A percentile compares a stretch with the other conserved stretches of the same genome.
Conservation (phyloP, 2,888 invertebrate genomes). For the Therioaphis trifolii region DNA sequence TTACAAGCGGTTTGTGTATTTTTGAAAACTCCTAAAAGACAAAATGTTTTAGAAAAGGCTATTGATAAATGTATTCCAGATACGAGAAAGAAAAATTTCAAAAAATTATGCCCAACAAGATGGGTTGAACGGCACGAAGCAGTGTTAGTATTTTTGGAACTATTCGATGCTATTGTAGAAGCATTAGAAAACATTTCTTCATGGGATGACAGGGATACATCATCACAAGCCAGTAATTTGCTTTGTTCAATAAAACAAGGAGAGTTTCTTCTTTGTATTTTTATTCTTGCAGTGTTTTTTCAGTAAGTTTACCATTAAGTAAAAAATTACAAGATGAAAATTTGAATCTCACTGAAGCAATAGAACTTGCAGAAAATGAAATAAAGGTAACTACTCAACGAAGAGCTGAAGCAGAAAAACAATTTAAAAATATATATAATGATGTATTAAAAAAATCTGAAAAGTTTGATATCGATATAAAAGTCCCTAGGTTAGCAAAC, state of each 20-base stretch:
- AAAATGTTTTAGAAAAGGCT: too few species aligned
- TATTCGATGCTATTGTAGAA: slow-evolving; percentile 11
- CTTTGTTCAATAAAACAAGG: slow-evolving; percentile 26
- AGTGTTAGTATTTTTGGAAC: slow-evolving; percentile 21
- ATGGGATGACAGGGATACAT: slow-evolving; percentile 31
- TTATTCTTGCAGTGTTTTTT: slow-evolving; percentile 17
- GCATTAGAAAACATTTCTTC: slow-evolving; percentile 29
- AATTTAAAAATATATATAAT: slow-evolving; percentile 25
- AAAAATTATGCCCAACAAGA: slow-evolving; percentile 26
- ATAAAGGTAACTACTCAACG: neutral
- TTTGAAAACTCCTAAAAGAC: too few species aligned
- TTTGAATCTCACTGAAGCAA: slow-evolving; percentile 10
- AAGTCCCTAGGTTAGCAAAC: neutral
- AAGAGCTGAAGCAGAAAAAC: neutral
- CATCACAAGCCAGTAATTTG: slow-evolving; percentile 29
- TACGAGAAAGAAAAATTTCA: too few species aligned
- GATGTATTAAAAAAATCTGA: slow-evolving; percentile 28
- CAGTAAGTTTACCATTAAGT: slow-evolving; percentile 31
- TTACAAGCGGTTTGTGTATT: too few species aligned
- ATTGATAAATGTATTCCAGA: too few species aligned
- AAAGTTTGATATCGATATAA: neutral
- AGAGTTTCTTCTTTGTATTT: slow-evolving; percentile 18
- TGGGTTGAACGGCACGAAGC: slow-evolving; percentile 45
- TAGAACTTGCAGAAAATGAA: slow-evolving; percentile 24
- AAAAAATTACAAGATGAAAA: slow-evolving; percentile 29